phyloP scores from a whole-genome alignment of 2,888 invertebrate species.

The Eristalis tenax region DNA sequence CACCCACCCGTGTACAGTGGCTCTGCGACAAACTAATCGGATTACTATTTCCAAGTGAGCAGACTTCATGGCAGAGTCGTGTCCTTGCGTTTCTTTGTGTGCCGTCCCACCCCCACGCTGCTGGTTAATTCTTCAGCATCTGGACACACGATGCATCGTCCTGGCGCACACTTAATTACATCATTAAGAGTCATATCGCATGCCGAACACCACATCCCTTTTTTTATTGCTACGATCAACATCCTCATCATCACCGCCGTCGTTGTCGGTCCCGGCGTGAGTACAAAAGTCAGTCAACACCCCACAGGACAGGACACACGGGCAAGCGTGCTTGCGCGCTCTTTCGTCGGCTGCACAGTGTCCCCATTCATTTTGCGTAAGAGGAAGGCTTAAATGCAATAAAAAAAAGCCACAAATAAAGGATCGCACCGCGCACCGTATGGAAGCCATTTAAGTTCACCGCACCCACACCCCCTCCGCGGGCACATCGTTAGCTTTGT shows the following conservation, averaged over 20 bases:
- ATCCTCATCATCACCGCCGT: conserved; percentile 14
- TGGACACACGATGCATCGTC: conserved; percentile 67
- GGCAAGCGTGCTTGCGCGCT: too few species aligned
- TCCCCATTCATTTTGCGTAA: conserved; percentile 51
- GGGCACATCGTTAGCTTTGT: neutral
- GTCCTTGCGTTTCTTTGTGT: neutral
- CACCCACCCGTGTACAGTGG: neutral
- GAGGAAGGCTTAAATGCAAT: conserved; percentile 49
- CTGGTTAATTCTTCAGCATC: conserved; percentile 68
- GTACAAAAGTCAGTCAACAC: too few species aligned
- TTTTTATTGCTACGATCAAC: conserved; percentile 45
- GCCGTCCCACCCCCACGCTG: neutral
- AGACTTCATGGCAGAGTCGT: conserved; percentile 28
- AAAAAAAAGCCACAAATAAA: conserved; percentile 60
- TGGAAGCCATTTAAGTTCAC: conserved; percentile 6
- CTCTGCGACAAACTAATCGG: conserved; percentile 67
- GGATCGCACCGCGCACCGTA: conserved; percentile 22
- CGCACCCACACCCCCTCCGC: too few species aligned
- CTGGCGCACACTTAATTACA: conserved; percentile 64
- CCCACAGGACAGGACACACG: too few species aligned
- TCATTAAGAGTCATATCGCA: conserved; percentile 72
- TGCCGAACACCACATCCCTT: conserved; percentile 49
- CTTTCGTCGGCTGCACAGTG: neutral
- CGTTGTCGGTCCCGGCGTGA: neutral
- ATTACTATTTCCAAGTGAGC: conserved; percentile 70